A percentile compares a stretch with the other conserved stretches of the same genome.
These are phyloP conservation scores for Ophion slaviceki DNA, from an alignment of 2,888 invertebrate species.

Conservation along the genomic window DNA sequence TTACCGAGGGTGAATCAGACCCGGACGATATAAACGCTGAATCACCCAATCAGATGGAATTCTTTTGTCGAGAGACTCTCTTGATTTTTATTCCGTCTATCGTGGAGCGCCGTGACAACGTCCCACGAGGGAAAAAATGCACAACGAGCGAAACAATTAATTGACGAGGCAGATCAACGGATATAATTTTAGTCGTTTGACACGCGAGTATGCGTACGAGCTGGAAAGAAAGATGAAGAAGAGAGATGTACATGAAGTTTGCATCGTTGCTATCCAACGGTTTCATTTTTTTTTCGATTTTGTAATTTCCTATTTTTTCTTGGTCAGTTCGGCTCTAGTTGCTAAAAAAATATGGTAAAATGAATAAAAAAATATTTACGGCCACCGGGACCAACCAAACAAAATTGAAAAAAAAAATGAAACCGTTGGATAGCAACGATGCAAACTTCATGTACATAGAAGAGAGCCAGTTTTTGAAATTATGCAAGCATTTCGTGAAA, in stretches of 20 bases:
- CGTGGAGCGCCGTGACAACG: not conserved
- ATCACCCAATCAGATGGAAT: slow-evolving; percentile 51
- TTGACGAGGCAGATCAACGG: slow-evolving; percentile 1
- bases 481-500: slow-evolving; percentile 27
- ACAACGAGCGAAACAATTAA: slow-evolving; percentile 8
- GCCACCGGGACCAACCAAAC: too few species aligned
- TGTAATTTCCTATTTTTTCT: too few species aligned
- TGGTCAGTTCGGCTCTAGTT: too few species aligned
- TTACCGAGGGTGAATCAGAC: slow-evolving; percentile 25
- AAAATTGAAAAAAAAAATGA: too few species aligned
- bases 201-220: not conserved
- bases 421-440: too few species aligned
- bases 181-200: not conserved
- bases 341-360: too few species aligned
- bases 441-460: too few species aligned
- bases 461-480: not conserved
- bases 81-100: not conserved
- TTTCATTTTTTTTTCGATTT: too few species aligned
- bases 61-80: slow-evolving; percentile 11
- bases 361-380: too few species aligned
- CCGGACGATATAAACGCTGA: slow-evolving; percentile 39
- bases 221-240: slow-evolving; percentile 1
- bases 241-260: too few species aligned
- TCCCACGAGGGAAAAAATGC: not conserved
- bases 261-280: too few species aligned